Evolutionary conservation across 2,888 invertebrate species (phyloP).

Genomic region (Agrotis clavis): DNA sequence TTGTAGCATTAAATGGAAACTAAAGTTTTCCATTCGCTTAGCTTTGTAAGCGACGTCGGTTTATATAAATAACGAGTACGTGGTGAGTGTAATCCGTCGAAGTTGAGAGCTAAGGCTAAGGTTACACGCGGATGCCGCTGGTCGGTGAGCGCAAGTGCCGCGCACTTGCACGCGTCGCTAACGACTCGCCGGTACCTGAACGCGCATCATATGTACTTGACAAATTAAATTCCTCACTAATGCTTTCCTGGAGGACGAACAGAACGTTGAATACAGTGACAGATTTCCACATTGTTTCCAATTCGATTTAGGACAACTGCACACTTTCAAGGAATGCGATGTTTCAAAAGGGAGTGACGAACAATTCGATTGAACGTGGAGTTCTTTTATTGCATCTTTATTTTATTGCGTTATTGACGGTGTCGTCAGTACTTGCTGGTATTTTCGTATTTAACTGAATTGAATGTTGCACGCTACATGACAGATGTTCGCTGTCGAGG

Average conservation of each 20-base stretch:
- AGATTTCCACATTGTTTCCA: slow-evolving; percentile 72
- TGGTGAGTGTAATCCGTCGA: slow-evolving; percentile 45
- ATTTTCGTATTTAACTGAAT: slow-evolving; percentile 59
- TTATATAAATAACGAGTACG: slow-evolving; percentile 33
- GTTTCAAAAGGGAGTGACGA: slow-evolving; percentile 78
- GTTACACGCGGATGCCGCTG: slow-evolving; percentile 36
- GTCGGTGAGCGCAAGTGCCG: slow-evolving; percentile 67
- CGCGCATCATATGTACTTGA: slow-evolving; percentile 76
- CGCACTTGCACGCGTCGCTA: slow-evolving; percentile 74
- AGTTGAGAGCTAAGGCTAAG: slow-evolving; percentile 31
- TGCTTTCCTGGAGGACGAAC: slow-evolving; percentile 70
- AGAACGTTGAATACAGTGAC: slow-evolving; percentile 65
- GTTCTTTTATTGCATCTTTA: slow-evolving; percentile 78
- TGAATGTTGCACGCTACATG: slow-evolving; percentile 57
- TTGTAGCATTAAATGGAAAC: slow-evolving; percentile 40
- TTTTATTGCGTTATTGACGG: slow-evolving; percentile 69
- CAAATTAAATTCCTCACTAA: slow-evolving; percentile 80
- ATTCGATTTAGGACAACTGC: slow-evolving; percentile 85
- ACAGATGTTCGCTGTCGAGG: slow-evolving; percentile 56
- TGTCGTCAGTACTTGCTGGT: slow-evolving; percentile 55
- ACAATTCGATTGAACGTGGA: slow-evolving; percentile 82
- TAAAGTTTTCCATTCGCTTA: slow-evolving; percentile 46
- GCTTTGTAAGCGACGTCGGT: slow-evolving; percentile 30
- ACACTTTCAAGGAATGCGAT: slow-evolving; percentile 77
- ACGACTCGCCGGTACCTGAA: slow-evolving; percentile 72